A percentile compares a stretch with the other conserved stretches of the same genome.
These are phyloP conservation scores for Harmothoe impar DNA, from an alignment of 2,888 invertebrate species.

Conservation along the genomic window DNA sequence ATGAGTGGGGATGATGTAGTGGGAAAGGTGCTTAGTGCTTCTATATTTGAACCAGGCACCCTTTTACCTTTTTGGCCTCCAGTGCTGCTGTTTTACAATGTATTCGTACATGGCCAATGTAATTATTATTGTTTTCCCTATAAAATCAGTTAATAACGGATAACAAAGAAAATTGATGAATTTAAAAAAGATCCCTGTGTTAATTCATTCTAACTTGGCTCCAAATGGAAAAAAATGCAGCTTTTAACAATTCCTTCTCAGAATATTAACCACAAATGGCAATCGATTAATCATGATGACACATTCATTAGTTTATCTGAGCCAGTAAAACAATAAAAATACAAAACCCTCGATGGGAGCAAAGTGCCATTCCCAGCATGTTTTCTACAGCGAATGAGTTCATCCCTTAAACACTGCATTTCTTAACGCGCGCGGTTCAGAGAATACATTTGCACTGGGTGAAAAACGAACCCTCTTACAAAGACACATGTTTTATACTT, in stretches of 20 bases:
- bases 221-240: background rate
- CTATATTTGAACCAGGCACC: no score
- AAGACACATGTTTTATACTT: constrained; percentile 34
- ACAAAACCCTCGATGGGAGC: background rate
- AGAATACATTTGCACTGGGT: background rate
- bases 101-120: no score
- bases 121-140: no score
- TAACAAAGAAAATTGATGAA: background rate
- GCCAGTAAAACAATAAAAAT: background rate
- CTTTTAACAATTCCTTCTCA: background rate
- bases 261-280: constrained; percentile 26
- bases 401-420: background rate
- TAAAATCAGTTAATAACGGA: no score
- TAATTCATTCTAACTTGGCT: background rate
- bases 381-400: background rate
- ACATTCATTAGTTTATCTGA: background rate
- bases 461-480: background rate
- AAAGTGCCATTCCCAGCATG: background rate
- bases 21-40: no score
- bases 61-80: no score
- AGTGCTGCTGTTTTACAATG: no score
- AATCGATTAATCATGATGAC: constrained; percentile 20
- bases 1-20: background rate
- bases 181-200: background rate
- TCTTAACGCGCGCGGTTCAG: background rate